Base-by-base conservation (phyloP, 2,113 vertebrate genomes). In the Coturnix japonica region DNA sequence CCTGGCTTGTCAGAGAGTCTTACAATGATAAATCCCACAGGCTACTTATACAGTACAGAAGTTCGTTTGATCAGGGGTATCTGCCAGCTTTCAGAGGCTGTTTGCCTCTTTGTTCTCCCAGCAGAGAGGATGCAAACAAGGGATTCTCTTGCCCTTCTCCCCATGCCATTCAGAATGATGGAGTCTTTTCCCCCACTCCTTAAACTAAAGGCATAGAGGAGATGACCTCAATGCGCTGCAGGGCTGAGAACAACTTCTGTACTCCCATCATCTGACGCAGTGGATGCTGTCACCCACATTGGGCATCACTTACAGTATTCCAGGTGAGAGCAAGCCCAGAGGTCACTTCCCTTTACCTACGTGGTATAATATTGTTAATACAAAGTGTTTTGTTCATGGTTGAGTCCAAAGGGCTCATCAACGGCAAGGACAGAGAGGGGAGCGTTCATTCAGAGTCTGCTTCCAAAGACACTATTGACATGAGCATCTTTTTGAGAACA, bases 281-380 rank as follows among this genome's bases (percentile, higher is more conserved):
- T 23, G 31, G 11, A 59, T 78, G 30, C 22, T 14, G 23, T 7
- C 39, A 47, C 1, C 64, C 26, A 8, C 47, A 56, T 14, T 1
- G 0, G 16, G 71, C 15, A 7, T 44, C 51, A 53, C 23, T 20
- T 2, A 1, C 7, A 51, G 63, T 47, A 84, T 14, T 47, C 26
- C 54, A 41, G 44, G 44, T 8, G 25, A 76, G 8, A 46, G 30
- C 18, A 39, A 66, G 54, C 33, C 83, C 37, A n/a, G 9, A 56
- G 11, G 30, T 17, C 6, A 22, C 5, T 0, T 73, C 37, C 43
- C 21, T 44, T 28, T 9, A 11, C 7, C 49, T 15, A 25, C 46
- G 4, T 0, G 2, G 35, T 28, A 43, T 21, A 11, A 35, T 4
- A 28, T 0, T 14, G 30, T 23, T 25, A 16, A 2, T 0, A 19